Evolutionary conservation across 2,888 invertebrate species (phyloP).

Genomic region (Bellardia bayeri): DNA sequence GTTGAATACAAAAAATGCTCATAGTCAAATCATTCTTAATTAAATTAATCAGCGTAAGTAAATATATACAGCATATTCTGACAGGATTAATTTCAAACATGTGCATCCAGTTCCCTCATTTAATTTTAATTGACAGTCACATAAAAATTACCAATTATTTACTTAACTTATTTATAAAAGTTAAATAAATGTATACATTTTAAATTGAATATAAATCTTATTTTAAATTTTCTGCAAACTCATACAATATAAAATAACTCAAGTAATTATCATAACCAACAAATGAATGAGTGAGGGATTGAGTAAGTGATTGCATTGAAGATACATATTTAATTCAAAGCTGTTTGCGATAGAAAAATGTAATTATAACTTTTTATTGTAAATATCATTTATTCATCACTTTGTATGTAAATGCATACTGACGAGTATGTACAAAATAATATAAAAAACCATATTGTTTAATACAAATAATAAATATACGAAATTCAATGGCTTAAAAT

Average conservation of each 20-base stretch:
- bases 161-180: neutral
- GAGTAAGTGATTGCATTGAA: neutral
- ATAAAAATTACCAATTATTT: neutral
- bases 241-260: conserved; percentile 30
- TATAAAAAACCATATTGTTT: conserved; percentile 20
- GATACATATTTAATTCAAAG: neutral
- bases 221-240: neutral
- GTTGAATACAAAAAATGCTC: too few species aligned
- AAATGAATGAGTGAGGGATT: neutral
- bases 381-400: conserved; percentile 54
- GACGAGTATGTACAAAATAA: neutral
- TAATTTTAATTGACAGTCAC: neutral
- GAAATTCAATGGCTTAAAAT: conserved; percentile 18
- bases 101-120: neutral
- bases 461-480: conserved; percentile 7
- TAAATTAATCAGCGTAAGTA: too few species aligned
- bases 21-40: too few species aligned
- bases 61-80: too few species aligned
- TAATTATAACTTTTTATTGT: conserved; percentile 48
- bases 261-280: conserved; percentile 50
- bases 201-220: conserved; percentile 53
- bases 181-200: conserved; percentile 23
- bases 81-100: neutral
- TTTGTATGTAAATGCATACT: neutral
- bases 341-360: conserved; percentile 24